Evolutionary conservation across 2,888 invertebrate genomes (phyloP), one percentile per base, ranked within the genome.

Genomic region (Brachyptera putata): DNA sequence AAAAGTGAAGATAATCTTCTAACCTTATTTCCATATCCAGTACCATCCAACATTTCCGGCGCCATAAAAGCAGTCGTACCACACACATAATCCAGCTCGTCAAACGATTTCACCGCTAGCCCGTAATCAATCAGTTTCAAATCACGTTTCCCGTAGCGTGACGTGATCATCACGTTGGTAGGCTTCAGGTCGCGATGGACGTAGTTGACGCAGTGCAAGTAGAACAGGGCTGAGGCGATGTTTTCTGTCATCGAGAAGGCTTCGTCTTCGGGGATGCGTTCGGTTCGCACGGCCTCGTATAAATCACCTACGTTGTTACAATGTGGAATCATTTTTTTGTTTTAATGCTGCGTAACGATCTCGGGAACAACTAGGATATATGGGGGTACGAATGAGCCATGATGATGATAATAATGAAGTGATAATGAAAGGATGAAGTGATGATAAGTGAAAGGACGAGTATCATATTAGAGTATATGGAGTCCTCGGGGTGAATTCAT

Each of bases 161-260:
- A 18, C 18, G 41, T 18, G 3, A 41, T 21, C 41, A 41, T 41
- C 3, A 50, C 5, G 16, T 50, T 50, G 14, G 24, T n/a, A 9
- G 30, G 22, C 30, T 22, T 25, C 3, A 50, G 14, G 49, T 25
- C 49, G 3, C 49, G 26, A 24, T 50, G 49, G 4, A 50, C 30
- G 16, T 30, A 30, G 14, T 14, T 24, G 3, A 50, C 26, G 14
- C 49, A 26, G 49, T 50, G 49, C 7, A 50, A 14, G 26, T 50
- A 50, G 30, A 50, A 50, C 26, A 50, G 16, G 2, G 49, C 49
- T 2, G 49, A 50, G 3, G 26, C n/a, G 16, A 50, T 50, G 49
- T 50, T 26, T 5, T 30, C n/a, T 7, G 16, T 26, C 13, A 50
- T 14, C 24, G 2, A 5, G 3, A 24, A 14, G 3, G 49, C 49